Percentiles rank a stretch among this genome's conserved stretches.
Conservation (phyloP, 2,888 invertebrate species). For the Lasioglossum zephyrum region DNA sequence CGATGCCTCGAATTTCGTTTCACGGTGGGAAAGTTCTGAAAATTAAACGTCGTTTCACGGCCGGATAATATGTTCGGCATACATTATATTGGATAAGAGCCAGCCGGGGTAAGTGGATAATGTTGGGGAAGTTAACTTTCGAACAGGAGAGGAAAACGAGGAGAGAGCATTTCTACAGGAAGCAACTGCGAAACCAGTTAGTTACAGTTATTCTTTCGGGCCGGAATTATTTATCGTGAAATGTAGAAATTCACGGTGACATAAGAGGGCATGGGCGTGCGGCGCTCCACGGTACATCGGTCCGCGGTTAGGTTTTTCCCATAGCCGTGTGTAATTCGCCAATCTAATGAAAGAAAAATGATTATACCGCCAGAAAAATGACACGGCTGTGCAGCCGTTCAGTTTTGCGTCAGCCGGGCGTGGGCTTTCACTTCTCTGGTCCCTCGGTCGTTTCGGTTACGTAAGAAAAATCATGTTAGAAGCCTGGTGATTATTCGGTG, state of each 20-base stretch:
- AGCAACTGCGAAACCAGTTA: neutral
- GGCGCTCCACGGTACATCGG: neutral
- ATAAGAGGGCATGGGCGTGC: neutral
- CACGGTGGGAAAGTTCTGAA: neutral
- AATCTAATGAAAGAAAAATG: neutral
- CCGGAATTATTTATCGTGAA: neutral
- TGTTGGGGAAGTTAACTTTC: neutral
- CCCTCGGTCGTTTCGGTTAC: neutral
- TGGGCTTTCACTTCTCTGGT: neutral
- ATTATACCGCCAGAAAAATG: neutral
- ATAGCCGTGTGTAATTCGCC: neutral
- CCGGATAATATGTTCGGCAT: neutral
- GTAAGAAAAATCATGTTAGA: constrained; percentile 2
- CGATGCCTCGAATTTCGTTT: neutral
- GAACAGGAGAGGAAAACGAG: neutral
- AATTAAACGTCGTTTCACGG: neutral
- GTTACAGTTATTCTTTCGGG: neutral
- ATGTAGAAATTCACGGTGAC: constrained; percentile 7
- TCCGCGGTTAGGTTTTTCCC: neutral
- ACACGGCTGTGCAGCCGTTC: neutral
- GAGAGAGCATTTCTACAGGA: constrained; percentile 5
- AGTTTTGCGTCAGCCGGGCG: neutral
- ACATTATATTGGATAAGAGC: neutral
- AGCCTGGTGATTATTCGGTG: constrained; percentile 11
- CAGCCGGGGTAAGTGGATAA: neutral